phyloP scores from a whole-genome alignment of 2,113 vertebrate species.

The Phalacrocorax brasilianus region DNA sequence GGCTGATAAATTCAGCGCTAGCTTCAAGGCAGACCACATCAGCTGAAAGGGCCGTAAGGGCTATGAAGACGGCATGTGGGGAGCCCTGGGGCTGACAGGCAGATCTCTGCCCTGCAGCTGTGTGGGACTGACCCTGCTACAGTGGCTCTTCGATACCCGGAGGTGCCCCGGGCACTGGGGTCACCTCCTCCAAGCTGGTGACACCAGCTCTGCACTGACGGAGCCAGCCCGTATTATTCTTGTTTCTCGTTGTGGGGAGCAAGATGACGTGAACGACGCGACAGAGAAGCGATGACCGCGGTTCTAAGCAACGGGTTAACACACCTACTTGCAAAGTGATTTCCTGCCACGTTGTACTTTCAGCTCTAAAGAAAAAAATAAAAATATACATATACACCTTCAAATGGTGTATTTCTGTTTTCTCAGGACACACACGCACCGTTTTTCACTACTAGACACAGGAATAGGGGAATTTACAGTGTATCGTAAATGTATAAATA shows the following conservation, averaged over 20 bases:
- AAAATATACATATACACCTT: not conserved
- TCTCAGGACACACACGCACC: not conserved
- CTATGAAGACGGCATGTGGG: not conserved
- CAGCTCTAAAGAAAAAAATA: not conserved
- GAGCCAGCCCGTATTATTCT: not conserved
- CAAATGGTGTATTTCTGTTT: not conserved
- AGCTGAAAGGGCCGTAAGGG: not conserved
- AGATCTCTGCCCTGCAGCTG: not conserved
- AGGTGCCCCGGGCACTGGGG: not conserved
- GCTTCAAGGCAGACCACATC: not conserved
- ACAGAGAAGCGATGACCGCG: not conserved
- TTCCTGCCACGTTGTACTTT: not conserved
- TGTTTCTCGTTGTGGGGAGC: not conserved
- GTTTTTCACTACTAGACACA: not conserved
- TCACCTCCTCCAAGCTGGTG: not conserved
- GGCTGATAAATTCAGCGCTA: not conserved
- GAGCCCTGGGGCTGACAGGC: not conserved
- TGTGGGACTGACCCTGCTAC: not conserved
- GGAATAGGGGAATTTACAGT: not conserved
- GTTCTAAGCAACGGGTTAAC: not conserved
- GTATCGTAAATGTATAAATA: not conserved
- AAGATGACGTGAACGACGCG: not conserved
- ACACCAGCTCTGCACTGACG: not conserved
- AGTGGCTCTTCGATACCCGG: not conserved
- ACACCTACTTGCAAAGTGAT: not conserved